Evolutionary conservation across 2,888 invertebrate species (phyloP).

Genomic region (Boloria euphrosyne): DNA sequence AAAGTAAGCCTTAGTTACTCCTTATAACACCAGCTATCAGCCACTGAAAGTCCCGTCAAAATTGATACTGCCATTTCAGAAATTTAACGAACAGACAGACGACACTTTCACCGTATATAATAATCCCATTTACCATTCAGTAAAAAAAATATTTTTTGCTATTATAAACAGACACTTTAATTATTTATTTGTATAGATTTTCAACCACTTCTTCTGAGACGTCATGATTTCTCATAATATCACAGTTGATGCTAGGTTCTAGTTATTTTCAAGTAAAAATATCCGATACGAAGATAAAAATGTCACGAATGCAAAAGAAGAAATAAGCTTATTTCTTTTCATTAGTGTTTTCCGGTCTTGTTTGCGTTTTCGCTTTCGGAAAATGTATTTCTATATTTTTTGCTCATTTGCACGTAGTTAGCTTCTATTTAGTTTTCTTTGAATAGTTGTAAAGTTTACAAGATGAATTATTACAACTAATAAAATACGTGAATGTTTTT

Average conservation of each 20-base stretch:
- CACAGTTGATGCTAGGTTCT: conserved; percentile 3
- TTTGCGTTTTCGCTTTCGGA: conserved; percentile 18
- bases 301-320: conserved; percentile 29
- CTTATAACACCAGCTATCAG: too few species aligned
- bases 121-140: too few species aligned
- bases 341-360: conserved; percentile 35
- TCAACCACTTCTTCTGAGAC: neutral
- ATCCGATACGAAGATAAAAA: conserved; percentile 26
- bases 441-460: neutral
- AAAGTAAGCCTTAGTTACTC: too few species aligned
- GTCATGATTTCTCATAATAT: conserved; percentile 10
- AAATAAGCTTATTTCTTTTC: conserved; percentile 39
- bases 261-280: conserved; percentile 3
- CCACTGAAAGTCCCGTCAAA: too few species aligned
- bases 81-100: too few species aligned
- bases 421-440: conserved; percentile 11
- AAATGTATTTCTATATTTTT: conserved; percentile 34
- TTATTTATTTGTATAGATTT: neutral
- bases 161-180: too few species aligned
- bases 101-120: too few species aligned
- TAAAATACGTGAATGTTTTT: too few species aligned
- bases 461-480: too few species aligned
- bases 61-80: too few species aligned
- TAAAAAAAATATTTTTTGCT: too few species aligned
- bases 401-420: conserved; percentile 33